These are phyloP conservation scores for Megalopta genalis DNA, from an alignment of 1,140 invertebrate genomes.

Conservation along the genomic window DNA sequence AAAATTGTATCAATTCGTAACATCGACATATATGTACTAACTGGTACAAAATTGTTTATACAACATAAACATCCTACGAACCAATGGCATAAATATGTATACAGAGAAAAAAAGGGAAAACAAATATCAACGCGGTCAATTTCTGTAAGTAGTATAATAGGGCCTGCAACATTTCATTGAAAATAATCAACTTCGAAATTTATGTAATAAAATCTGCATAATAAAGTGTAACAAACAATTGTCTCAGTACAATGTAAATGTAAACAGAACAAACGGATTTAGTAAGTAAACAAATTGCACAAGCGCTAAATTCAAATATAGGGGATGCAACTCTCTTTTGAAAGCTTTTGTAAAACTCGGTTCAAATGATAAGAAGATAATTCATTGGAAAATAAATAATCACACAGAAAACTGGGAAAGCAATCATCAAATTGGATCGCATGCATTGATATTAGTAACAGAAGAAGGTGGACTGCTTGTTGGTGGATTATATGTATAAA, in stretches of 20 bases:
- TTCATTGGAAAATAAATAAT: constrained; percentile 2
- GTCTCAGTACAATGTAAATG: background rate
- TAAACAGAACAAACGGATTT: background rate
- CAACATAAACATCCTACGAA: constrained; percentile 17
- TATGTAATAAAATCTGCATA: background rate
- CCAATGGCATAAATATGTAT: constrained; percentile 6
- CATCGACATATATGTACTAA: constrained; percentile 3
- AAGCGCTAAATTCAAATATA: constrained; percentile 27
- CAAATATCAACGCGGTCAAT: constrained; percentile 17
- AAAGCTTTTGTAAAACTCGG: constrained; percentile 17
- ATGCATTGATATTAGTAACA: constrained; percentile 63
- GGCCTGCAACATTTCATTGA: background rate
- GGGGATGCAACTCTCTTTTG: constrained; percentile 49
- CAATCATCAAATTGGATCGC: constrained; percentile 39
- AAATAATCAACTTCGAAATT: constrained; percentile 3
- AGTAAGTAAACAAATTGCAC: constrained; percentile 14
- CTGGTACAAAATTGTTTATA: constrained; percentile 2
- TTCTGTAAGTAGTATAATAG: background rate
- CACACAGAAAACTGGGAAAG: background rate
- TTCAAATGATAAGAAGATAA: constrained; percentile 20
- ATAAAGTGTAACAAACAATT: background rate
- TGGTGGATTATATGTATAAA: constrained; percentile 46
- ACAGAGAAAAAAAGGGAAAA: background rate
- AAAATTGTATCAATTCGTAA: constrained; percentile 4
- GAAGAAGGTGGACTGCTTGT: constrained; percentile 61